These are phyloP conservation scores for Ammospiza nelsoni DNA, from an alignment of 2,113 vertebrate genomes.

Conservation along the genomic window DNA sequence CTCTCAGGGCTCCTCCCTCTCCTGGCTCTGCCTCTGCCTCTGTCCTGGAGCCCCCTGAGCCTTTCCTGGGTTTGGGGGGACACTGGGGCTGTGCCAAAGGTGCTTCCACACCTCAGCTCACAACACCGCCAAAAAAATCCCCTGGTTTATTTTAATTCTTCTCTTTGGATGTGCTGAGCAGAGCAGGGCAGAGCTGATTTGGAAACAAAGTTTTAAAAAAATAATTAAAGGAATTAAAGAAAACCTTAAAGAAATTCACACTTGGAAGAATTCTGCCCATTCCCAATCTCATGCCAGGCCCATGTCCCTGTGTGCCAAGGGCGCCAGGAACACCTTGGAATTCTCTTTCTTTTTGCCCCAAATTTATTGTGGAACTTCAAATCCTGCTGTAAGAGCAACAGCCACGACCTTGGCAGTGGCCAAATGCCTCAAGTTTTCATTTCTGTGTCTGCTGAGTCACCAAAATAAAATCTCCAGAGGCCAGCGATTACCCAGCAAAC, in stretches of 20 bases:
- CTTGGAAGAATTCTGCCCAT: background rate
- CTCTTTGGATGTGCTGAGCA: background rate
- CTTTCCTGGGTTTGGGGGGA: background rate
- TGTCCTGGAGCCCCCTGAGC: background rate
- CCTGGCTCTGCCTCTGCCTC: background rate
- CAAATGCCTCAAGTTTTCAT: background rate
- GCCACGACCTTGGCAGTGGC: background rate
- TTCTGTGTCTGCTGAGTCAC: background rate
- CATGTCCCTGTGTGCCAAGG: rapidly evolving
- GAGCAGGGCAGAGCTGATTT: background rate
- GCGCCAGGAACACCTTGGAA: background rate
- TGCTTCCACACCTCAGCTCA: background rate
- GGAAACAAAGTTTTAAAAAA: background rate
- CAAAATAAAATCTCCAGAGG: background rate
- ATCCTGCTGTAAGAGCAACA: background rate
- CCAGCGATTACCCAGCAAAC: background rate
- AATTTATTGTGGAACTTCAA: background rate
- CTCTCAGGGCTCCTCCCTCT: background rate
- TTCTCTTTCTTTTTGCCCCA: background rate
- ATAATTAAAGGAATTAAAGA: too few relatives aligned
- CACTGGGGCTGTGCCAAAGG: background rate
- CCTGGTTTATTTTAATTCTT: background rate
- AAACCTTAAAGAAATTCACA: background rate
- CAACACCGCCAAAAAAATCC: background rate
- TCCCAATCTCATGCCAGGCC: background rate